phyloP scores from a whole-genome alignment of 2,888 invertebrate genomes.

The Drosophila merina region DNA sequence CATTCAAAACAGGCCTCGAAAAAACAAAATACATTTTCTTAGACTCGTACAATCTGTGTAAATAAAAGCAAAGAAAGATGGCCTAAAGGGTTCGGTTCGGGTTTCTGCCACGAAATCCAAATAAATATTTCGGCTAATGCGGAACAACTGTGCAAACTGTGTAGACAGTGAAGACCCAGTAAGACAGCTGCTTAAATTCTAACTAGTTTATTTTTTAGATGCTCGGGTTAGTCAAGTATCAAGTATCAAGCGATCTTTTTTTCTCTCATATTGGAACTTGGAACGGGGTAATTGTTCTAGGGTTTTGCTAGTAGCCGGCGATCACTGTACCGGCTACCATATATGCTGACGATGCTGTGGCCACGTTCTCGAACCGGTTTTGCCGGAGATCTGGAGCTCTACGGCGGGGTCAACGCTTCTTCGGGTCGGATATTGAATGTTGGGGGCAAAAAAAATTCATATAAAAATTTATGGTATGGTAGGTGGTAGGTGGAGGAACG shows the following conservation, averaged over 20 bases:
- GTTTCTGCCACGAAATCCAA: constrained; percentile 28
- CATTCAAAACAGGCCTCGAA: neutral
- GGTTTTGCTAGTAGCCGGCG: constrained; percentile 1
- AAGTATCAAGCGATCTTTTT: neutral
- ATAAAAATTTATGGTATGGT: constrained; percentile 7
- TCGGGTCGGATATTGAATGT: constrained; percentile 19
- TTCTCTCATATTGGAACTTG: neutral
- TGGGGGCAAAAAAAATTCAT: constrained; percentile 28
- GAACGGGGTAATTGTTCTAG: constrained; percentile 32
- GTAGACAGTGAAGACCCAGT: constrained; percentile 12
- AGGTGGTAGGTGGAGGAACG: neutral
- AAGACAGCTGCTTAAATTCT: constrained; percentile 17
- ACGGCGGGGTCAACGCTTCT: constrained; percentile 35
- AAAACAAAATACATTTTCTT: constrained; percentile 10
- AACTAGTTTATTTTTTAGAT: constrained; percentile 40
- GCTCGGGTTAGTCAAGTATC: constrained; percentile 30
- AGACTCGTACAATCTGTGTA: constrained; percentile 19
- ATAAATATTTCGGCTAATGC: constrained; percentile 6
- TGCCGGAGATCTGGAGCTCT: constrained; percentile 1
- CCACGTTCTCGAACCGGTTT: constrained; percentile 69
- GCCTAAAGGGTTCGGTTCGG: neutral
- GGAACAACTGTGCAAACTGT: constrained; percentile 39
- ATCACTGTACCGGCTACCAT: constrained; percentile 18
- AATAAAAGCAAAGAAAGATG: constrained; percentile 10
- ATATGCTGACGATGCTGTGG: constrained; percentile 7